These are phyloP conservation scores for Triplophysa siluroides DNA, from an alignment of 2,113 vertebrate genomes.

Conservation along the genomic window DNA sequence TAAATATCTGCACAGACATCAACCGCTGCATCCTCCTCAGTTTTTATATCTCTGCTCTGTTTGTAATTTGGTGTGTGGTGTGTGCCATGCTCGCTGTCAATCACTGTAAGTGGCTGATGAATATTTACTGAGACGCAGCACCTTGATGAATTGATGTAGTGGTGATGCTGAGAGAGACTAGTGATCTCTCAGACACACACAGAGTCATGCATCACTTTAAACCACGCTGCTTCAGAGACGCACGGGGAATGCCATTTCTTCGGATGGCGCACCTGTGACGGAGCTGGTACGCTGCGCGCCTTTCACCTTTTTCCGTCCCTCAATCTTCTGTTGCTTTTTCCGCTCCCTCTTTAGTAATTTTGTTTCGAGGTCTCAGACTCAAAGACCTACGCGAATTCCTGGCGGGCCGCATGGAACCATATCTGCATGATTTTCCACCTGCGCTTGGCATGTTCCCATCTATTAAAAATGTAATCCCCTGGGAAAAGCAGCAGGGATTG, in stretches of 20 bases:
- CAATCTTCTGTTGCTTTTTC: not conserved
- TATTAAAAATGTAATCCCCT: slow-evolving; percentile 58
- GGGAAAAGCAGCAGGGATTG: slow-evolving; percentile 35
- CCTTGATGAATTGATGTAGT: slow-evolving; percentile 38
- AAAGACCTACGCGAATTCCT: slow-evolving; percentile 54
- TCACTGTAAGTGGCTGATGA: slow-evolving; percentile 46
- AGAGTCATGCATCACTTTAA: slow-evolving; percentile 17
- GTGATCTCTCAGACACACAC: slow-evolving; percentile 4
- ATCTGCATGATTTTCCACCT: slow-evolving; percentile 57
- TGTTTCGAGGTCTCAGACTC: slow-evolving; percentile 36
- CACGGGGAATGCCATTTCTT: not conserved
- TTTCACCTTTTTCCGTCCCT: not conserved
- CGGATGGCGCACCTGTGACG: not conserved
- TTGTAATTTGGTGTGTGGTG: slow-evolving; percentile 27
- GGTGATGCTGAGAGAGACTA: slow-evolving; percentile 15
- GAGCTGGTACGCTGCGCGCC: not conserved
- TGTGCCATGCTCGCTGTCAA: slow-evolving; percentile 23
- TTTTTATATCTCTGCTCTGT: slow-evolving; percentile 19
- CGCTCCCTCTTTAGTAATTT: not conserved
- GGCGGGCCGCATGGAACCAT: slow-evolving; percentile 54
- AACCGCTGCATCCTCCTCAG: not conserved
- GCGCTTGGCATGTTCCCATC: slow-evolving; percentile 51
- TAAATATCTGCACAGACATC: slow-evolving; percentile 28
- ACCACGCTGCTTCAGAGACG: not conserved
- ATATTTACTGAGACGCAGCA: slow-evolving; percentile 48